Percentiles rank a stretch among this genome's conserved stretches.
Evolutionary conservation across 1,140 invertebrate species (phyloP).

Genomic region (Branchinecta lindahli): DNA sequence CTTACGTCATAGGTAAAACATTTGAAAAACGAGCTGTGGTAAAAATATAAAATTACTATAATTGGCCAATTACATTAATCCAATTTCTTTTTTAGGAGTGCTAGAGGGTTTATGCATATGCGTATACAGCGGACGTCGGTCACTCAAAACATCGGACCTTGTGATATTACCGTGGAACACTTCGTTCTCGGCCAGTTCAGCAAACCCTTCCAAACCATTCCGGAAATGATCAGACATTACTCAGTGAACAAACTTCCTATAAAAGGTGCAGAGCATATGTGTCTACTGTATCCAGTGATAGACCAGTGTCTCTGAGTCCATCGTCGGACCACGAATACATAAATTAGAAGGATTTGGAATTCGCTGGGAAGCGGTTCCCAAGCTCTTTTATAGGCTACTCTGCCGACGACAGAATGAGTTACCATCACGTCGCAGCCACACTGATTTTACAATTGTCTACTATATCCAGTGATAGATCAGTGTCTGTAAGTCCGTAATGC

Average conservation of each 20-base stretch:
- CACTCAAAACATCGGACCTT: constrained; percentile 23
- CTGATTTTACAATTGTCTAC: no score
- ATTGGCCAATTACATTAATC: no score
- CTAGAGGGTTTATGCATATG: constrained; percentile 88
- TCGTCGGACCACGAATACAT: not conserved
- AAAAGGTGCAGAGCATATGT: constrained; percentile 86
- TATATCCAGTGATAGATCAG: constrained; percentile 70
- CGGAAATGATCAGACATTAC: constrained; percentile 83
- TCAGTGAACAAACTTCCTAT: constrained; percentile 79
- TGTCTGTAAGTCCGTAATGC: constrained; percentile 51
- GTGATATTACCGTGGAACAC: constrained; percentile 34
- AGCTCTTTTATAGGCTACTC: no score
- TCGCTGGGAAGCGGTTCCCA: no score
- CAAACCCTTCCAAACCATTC: constrained; percentile 73
- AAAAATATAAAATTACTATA: no score
- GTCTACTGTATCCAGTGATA: constrained; percentile 69
- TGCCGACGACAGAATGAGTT: no score
- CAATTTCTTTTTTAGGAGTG: constrained; percentile 49
- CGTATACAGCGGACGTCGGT: constrained; percentile 51
- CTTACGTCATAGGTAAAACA: no score
- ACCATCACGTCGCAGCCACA: no score
- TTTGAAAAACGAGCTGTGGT: no score
- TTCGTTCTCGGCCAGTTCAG: constrained; percentile 81
- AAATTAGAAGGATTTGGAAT: not conserved
- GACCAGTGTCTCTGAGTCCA: constrained; percentile 56